phyloP scores from a whole-genome alignment of 2,888 invertebrate genomes.

The Automeris io region DNA sequence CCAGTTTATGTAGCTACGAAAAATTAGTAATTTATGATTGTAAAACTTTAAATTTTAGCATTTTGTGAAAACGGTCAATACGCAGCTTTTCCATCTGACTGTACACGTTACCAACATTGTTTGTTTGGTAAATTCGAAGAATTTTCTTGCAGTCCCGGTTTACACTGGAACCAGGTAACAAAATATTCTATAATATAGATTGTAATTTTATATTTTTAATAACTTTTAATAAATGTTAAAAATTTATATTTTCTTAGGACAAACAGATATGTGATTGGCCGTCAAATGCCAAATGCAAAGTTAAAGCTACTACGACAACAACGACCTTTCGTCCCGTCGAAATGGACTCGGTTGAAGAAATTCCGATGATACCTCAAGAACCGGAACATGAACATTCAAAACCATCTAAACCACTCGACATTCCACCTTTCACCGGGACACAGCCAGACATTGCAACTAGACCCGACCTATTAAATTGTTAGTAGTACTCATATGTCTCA shows the following conservation, averaged over 20 bases:
- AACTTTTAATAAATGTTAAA: not conserved
- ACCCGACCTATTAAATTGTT: conserved; percentile 53
- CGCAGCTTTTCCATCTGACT: conserved; percentile 81
- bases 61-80: conserved; percentile 79
- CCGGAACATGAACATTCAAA: conserved; percentile 15
- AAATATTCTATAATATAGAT: not conserved
- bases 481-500: too few species aligned
- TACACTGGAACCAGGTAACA: conserved; percentile 83
- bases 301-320: conserved; percentile 33
- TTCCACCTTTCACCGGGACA: conserved; percentile 47
- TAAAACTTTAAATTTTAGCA: conserved; percentile 36
- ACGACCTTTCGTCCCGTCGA: conserved; percentile 29
- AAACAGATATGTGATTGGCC: conserved; percentile 86
- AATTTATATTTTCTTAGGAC: conserved; percentile 44
- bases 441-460: conserved; percentile 33
- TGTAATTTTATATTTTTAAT: not conserved
- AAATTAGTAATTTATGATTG: not conserved
- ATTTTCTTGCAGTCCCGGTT: conserved; percentile 82
- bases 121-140: conserved; percentile 86
- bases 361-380: conserved; percentile 9
- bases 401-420: conserved; percentile 26
- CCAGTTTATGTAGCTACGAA: not conserved
- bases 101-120: conserved; percentile 85
- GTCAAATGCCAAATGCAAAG: conserved; percentile 76
- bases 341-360: conserved; percentile 19